Conservation (phyloP, 1,140 invertebrate genomes). For the Cyclargus thomasi region DNA sequence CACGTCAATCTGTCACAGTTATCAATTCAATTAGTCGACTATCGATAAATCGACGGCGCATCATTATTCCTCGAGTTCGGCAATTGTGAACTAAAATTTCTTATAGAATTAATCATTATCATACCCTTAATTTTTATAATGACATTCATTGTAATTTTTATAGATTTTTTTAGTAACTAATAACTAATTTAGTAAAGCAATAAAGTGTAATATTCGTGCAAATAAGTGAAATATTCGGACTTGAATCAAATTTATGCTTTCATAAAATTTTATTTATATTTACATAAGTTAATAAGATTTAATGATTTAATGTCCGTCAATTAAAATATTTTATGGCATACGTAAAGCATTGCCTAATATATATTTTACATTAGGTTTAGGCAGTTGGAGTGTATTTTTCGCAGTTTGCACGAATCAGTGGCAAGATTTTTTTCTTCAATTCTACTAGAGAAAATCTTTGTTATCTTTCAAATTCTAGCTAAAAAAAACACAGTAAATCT, state of each 20-base stretch:
- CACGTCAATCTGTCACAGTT: conserved; percentile 13
- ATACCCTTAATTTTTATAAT: neutral
- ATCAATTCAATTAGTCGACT: conserved; percentile 13
- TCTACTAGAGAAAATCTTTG: too few relatives aligned
- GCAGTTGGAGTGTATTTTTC: too few relatives aligned
- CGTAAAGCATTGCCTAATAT: neutral
- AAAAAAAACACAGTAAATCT: too few relatives aligned
- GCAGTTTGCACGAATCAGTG: too few relatives aligned
- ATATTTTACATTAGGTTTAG: neutral
- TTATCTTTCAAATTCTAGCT: too few relatives aligned
- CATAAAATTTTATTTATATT: conserved; percentile 1
- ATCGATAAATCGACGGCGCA: neutral
- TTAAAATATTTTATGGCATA: neutral
- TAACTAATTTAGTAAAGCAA: neutral
- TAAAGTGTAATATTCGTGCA: neutral
- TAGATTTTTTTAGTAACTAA: neutral
- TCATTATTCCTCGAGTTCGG: neutral
- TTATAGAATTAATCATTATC: neutral
- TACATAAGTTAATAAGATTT: conserved; percentile 1
- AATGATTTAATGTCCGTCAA: neutral
- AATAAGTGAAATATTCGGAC: neutral
- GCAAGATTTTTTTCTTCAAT: too few relatives aligned
- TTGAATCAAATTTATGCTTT: conserved; percentile 1
- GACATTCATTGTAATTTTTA: neutral
- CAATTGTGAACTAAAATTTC: neutral